Conservation (phyloP, 2,797 vertebrate species). For the Amblyraja radiata region DNA sequence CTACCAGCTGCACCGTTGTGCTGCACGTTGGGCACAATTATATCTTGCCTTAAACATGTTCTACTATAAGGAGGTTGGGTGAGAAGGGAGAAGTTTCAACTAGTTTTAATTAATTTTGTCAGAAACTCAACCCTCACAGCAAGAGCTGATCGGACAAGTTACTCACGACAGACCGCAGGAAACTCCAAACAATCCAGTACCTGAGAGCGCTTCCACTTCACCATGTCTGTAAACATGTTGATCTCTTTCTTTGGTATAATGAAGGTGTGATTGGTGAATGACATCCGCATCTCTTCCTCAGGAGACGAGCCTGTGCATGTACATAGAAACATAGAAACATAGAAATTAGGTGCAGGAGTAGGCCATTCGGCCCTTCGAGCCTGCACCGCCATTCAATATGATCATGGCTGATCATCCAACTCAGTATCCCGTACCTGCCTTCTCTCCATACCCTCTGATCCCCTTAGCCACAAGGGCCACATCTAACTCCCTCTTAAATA, state of each 20-base stretch:
- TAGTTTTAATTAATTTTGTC: neutral
- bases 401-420: no score
- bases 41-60: no score
- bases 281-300: conserved; percentile 61
- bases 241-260: conserved; percentile 90
- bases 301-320: conserved; percentile 56
- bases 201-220: conserved; percentile 92
- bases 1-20: neutral
- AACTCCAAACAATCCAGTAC: conserved; percentile 43
- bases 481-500: no score
- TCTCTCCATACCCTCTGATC: no score
- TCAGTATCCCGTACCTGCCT: no score
- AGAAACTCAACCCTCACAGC: neutral
- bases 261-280: conserved; percentile 56
- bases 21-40: no score
- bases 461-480: no score
- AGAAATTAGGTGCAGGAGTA: no score
- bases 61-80: no score
- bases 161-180: neutral
- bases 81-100: neutral
- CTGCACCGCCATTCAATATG: no score
- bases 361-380: no score
- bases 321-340: no score
- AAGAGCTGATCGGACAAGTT: neutral
- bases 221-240: conserved; percentile 85